Conservation (phyloP, 2,113 vertebrate genomes). For the Dipodomys merriami region DNA sequence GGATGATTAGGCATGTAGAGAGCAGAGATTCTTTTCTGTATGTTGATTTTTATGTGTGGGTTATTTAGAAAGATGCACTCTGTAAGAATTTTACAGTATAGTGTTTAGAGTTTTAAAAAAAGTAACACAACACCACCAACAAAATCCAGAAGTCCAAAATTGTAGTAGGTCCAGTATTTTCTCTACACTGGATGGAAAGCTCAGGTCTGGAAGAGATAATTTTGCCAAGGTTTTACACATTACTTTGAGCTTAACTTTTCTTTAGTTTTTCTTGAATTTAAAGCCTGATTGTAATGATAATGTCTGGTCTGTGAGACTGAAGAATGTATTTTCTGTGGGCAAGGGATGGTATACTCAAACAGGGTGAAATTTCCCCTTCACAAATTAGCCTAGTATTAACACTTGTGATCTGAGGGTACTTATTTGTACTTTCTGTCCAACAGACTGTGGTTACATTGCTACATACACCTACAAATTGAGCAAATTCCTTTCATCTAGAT, state of each 20-base stretch:
- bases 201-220: neutral
- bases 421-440: neutral
- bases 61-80: accelerated
- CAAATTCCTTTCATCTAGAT: neutral
- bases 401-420: neutral
- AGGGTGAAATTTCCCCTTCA: neutral
- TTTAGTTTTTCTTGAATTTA: neutral
- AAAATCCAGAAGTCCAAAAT: no score
- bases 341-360: no score
- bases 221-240: no score
- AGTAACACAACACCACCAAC: neutral
- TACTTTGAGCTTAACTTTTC: neutral
- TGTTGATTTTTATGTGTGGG: neutral
- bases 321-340: neutral
- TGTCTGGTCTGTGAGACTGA: neutral
- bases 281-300: neutral
- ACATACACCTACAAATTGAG: neutral
- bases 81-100: neutral
- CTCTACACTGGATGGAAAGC: no score
- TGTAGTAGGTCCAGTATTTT: no score
- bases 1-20: neutral
- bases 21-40: neutral
- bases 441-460: neutral
- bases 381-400: neutral
- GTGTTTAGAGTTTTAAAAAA: neutral